Percentiles rank a stretch among this genome's conserved stretches.
Evolutionary conservation across 2,888 invertebrate species (phyloP).

Genomic region (Hirtodrosophila duncani): DNA sequence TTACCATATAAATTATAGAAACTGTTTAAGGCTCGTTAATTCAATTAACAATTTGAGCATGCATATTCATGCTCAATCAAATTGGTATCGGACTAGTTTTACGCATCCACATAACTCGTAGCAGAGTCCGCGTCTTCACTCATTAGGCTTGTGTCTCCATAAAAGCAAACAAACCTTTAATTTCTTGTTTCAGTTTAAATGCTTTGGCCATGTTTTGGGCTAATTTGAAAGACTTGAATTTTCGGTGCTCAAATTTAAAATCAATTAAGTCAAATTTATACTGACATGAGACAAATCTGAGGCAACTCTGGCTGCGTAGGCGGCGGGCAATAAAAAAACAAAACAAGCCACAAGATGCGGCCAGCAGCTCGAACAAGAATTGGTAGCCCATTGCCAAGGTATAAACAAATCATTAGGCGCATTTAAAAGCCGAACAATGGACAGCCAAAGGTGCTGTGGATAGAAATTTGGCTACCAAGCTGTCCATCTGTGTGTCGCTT

Average conservation of each 20-base stretch:
- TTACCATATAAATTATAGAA: constrained; percentile 47
- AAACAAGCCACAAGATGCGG: constrained; percentile 36
- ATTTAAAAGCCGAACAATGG: too few relatives aligned
- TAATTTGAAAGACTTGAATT: constrained; percentile 33
- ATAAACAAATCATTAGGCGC: constrained; percentile 62
- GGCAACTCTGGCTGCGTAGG: constrained; percentile 49
- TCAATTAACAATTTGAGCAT: constrained; percentile 60
- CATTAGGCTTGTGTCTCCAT: constrained; percentile 58
- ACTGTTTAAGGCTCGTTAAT: constrained; percentile 54
- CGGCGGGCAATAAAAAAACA: constrained; percentile 47
- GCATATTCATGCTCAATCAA: constrained; percentile 65
- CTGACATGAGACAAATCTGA: constrained; percentile 64
- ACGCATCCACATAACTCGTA: constrained; percentile 3
- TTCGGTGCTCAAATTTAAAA: constrained; percentile 64
- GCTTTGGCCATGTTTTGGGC: constrained; percentile 15
- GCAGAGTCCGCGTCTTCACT: constrained; percentile 20
- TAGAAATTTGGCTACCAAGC: constrained; percentile 25
- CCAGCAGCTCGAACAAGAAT: constrained; percentile 1
- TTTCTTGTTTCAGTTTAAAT: constrained; percentile 37
- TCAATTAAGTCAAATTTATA: constrained; percentile 69
- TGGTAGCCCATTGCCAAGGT: constrained; percentile 50
- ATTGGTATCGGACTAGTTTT: constrained; percentile 27
- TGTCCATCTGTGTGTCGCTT: constrained; percentile 15
- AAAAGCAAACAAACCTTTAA: constrained; percentile 39
- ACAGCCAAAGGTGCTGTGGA: too few relatives aligned